Base-by-base conservation (phyloP, 2,888 invertebrate genomes). In the Drosophila lacicola region DNA sequence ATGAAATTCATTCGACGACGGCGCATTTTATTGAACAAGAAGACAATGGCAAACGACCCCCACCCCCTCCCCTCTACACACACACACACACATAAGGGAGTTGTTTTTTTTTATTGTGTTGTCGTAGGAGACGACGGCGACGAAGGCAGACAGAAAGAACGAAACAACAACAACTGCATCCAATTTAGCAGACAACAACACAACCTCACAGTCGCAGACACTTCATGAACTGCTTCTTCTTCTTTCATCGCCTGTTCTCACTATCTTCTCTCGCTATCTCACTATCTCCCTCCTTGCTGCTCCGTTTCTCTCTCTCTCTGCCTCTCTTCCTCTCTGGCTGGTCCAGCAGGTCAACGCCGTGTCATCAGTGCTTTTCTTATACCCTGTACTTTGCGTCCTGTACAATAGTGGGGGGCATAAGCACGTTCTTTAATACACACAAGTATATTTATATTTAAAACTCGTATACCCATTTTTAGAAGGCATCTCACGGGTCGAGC, bases 21-120 rank as follows among this genome's bases (percentile, higher is more conserved):
- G 64, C 80, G 80, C 65, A 82, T 82, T 82, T 86, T 86, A 82
- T 86, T 78, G 70, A 80, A 77, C 62, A 72, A 75, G 74, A 76
- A 82, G 62, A 69, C 83, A 82, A 78, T 83, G 80, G 74, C 75
- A 50, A 49, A 65, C 64, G 77, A 66, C 50, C 64, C 74, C 71
- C 67, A 61, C 76, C 3, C 9, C 19, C 14, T 5, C 14, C 4
- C 39, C 17, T 17, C 17, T 4, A 70, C 66, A 78, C 74, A 17
- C 17, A 17, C 17, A 8, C 8, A 29, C 8, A 29, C 29, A 8
- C 29, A 29, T 29, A 69, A 79, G 76, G 65, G 80, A 83, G 82
- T 74, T 85, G 58, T 51, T 72, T 72, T 63, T 3, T 75, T 74
- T 25, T 25, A 6, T 25, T 8, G 25, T 25, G 65, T 80, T 82